Evolutionary conservation across 2,888 invertebrate genomes (phyloP).

Genomic region (Microplitis manilae): DNA sequence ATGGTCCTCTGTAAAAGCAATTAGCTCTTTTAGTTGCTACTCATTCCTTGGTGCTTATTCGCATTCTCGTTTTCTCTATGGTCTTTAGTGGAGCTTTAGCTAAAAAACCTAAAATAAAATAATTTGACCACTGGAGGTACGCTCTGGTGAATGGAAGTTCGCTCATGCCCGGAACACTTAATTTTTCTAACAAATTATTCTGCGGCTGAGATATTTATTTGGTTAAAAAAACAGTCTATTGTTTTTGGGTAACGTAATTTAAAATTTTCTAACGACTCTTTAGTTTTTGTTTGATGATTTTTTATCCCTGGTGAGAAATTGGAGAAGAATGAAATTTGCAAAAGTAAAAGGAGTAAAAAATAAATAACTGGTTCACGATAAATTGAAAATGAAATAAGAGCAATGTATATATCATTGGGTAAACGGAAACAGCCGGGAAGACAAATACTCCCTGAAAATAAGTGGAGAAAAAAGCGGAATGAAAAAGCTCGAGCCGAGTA

Average conservation of each 20-base stretch:
- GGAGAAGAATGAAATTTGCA: neutral
- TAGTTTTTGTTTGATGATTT: neutral
- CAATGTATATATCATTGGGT: neutral
- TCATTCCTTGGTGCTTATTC: neutral
- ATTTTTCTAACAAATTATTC: constrained; percentile 40
- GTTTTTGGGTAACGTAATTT: neutral
- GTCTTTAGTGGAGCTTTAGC: constrained; percentile 47
- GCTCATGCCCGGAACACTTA: constrained; percentile 23
- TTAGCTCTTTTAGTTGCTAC: constrained; percentile 41
- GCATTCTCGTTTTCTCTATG: neutral
- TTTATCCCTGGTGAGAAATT: neutral
- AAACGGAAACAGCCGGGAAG: constrained; percentile 1
- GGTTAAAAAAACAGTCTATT: constrained; percentile 3
- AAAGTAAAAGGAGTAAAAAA: neutral
- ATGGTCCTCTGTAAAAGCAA: constrained; percentile 49
- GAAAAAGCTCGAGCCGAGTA: neutral
- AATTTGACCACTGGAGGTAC: neutral
- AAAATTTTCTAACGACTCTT: neutral
- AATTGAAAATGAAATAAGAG: neutral
- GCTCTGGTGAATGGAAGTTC: constrained; percentile 22
- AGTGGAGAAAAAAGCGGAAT: constrained; percentile 7
- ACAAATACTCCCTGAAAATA: constrained; percentile 4
- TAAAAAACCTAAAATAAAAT: constrained; percentile 1
- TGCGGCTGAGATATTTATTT: constrained; percentile 33
- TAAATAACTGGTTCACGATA: neutral